A percentile compares a stretch with the other conserved stretches of the same genome.
phyloP scores from a whole-genome alignment of 1,140 invertebrate species.

The Ericerus pela region DNA sequence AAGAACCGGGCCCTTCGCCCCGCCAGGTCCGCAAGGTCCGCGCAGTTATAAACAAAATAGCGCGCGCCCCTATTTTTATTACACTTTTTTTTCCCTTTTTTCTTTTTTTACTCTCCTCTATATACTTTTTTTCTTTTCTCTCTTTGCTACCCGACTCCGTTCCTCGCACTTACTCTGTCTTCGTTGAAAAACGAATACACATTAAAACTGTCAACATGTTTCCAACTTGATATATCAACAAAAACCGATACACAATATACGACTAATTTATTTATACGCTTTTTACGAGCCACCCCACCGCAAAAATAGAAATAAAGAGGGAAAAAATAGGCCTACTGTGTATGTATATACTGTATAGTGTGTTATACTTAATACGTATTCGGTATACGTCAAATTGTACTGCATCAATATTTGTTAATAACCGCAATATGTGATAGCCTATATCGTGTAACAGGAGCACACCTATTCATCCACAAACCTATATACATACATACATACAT shows the following conservation, averaged over 20 bases:
- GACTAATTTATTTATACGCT: slow-evolving; percentile 11
- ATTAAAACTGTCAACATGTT: slow-evolving; percentile 12
- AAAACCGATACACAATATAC: background rate
- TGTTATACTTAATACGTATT: no score
- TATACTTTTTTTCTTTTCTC: no score
- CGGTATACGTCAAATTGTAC: no score
- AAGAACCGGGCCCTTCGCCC: background rate
- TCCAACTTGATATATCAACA: slow-evolving; percentile 11
- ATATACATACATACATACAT: no score
- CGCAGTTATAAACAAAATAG: slow-evolving; percentile 9
- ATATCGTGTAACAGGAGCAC: no score
- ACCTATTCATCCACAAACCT: no score
- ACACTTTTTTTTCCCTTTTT: no score
- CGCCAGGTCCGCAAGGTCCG: background rate
- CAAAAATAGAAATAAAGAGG: background rate
- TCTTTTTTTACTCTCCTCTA: no score
- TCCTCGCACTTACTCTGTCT: background rate
- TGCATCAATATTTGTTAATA: no score
- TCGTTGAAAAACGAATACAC: background rate
- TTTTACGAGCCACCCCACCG: slow-evolving; percentile 1
- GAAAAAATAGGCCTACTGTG: background rate
- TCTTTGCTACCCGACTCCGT: no score
- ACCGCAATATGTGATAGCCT: no score
- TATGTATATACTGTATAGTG: no score
- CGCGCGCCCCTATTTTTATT: background rate